Evolutionary conservation across 1,140 invertebrate species (phyloP), one percentile per base, ranked within the genome.

Genomic region (Drosophila serrata): DNA sequence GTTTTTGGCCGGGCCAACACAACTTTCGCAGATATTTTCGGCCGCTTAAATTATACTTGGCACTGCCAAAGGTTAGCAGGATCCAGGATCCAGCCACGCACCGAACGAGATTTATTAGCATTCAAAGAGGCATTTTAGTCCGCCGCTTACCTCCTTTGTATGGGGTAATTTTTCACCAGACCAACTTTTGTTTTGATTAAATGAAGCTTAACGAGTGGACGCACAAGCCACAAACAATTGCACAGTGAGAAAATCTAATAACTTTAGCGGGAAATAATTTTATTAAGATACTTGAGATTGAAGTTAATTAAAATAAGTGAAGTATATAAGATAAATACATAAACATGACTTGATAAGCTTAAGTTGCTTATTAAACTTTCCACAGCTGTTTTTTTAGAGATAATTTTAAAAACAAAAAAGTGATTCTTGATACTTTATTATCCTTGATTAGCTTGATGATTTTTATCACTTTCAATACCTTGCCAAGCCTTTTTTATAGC

Each of bases 161-260:
- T 78, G 79, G 77, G 72, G 77, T 73, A 60, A 91, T 91, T 91
- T 87, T 91, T 91, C 88, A 91, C 57, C 51, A 62, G 53, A 46
- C 60, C 48, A 88, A 90, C 69, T 91, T 91, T 91, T 91, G 88
- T 91, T 91, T 91, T 91, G 90, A 91, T 91, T 91, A 91, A 91
- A 91, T 85, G 88, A 85, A 81, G 88, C 88, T 91, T 91, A 91
- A 87, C 87, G 82, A 91, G 79, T 46, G 37, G 40, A 61, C 61
- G 76, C 80, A 79, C 49, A 53, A 35, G 76, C 57, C 58, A 29
- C 37, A 60, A 62, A 22, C 33, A 63, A 61, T 39, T 68, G 45
- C 63, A 78, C 59, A 39, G 51, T 29, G 19, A 40, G 17, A 55
- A 62, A 58, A 24, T 11, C 17, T 5, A 19, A 17, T 6, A 9